Base-by-base conservation (phyloP, 2,888 invertebrate species). In the Eurois occulta region DNA sequence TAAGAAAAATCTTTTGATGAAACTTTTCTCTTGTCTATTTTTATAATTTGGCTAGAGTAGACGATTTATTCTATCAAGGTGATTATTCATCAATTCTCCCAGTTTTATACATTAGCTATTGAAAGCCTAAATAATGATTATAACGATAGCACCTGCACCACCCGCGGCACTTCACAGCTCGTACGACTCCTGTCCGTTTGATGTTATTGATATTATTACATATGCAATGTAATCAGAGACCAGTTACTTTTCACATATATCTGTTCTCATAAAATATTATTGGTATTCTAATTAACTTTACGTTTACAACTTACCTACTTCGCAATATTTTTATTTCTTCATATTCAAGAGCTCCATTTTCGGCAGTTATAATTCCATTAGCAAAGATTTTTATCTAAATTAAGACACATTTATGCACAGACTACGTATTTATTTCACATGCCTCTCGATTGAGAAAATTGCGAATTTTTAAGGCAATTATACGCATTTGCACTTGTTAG, bases 251-350 rank as follows among this genome's bases (percentile, higher is more conserved):
- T 80, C 83, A 81, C 72, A 77, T 77, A 43, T 68, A 80, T 82
- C 48, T 76, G 80, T 80, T 75, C 78, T 85, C 85, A 81, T 88
- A 88, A 87, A 87, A 87, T 78, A 58, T 80, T 86, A 87, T 88
- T 81, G 83, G 77, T 83, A 80, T 84, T 85, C 87, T 84, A 85
- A 88, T 85, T 85, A 84, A 87, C 16, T 81, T 77, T 77, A 83
- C 70, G 80, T 79, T 78, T 72, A 85, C 77, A 83, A 78, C 38
- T 77, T 77, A 78, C 38, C 75, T 77, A 81, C 85, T 82, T 87
- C 83, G 87, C 82, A 88, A 87, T 83, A 76, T 83, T 81, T 75
- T 77, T 75, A 84, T 87, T 81, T 81, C 83, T 60, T 76, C 78
- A 80, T 38, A 70, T 58, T 72, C 46, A 73, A 68, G 74, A 78